These are phyloP conservation scores for Abscondita cerata DNA, from an alignment of 2,888 invertebrate species.

Conservation along the genomic window DNA sequence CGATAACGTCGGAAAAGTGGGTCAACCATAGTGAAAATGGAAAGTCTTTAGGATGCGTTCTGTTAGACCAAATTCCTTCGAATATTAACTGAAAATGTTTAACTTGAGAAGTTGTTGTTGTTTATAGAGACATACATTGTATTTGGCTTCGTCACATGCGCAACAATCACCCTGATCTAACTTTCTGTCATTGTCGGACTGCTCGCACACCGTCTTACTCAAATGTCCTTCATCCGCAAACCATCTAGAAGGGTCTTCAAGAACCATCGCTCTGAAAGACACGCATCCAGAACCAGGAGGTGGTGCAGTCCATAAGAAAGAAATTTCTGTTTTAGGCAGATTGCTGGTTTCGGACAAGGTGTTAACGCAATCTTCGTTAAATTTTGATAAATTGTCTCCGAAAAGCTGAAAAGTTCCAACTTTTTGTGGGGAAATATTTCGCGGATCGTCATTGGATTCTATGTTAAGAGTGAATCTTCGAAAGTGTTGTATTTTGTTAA, in stretches of 20 bases:
- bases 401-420: constrained; percentile 77
- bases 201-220: constrained; percentile 80
- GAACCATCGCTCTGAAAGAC: constrained; percentile 86
- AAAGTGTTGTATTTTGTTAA: constrained; percentile 75
- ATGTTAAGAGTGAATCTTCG: constrained; percentile 79
- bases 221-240: constrained; percentile 88
- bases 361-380: constrained; percentile 85
- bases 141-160: constrained; percentile 96
- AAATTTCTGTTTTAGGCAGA: constrained; percentile 81
- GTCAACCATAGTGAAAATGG: constrained; percentile 90
- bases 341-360: constrained; percentile 83
- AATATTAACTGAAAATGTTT: constrained; percentile 70
- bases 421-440: constrained; percentile 61
- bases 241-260: constrained; percentile 82
- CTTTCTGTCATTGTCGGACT: constrained; percentile 69
- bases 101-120: not conserved
- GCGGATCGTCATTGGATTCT: constrained; percentile 66
- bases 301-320: constrained; percentile 92
- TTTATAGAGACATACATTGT: constrained; percentile 76
- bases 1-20: constrained; percentile 97
- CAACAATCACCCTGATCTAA: constrained; percentile 74
- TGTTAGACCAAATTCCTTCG: constrained; percentile 94
- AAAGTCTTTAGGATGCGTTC: constrained; percentile 96
- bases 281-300: constrained; percentile 85
- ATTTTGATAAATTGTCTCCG: constrained; percentile 68